phyloP scores from a whole-genome alignment of 1,140 invertebrate genomes.

The Meloidogyne floridensis region DNA sequence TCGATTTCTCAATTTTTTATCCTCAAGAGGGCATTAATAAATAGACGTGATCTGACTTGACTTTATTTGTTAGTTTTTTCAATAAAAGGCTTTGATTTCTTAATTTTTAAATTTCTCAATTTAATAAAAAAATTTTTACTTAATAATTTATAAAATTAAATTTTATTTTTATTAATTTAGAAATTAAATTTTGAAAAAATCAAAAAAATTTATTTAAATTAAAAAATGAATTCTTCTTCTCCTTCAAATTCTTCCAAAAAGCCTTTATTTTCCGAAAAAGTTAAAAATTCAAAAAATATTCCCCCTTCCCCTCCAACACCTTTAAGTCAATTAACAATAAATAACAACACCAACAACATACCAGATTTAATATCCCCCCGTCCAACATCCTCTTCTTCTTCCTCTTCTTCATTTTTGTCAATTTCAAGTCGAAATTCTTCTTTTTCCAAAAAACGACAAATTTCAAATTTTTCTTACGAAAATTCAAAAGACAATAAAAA shows the following conservation, averaged over 20 bases:
- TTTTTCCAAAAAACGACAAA: constrained; percentile 9
- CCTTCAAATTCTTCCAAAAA: not conserved
- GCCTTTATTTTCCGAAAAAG: not conserved
- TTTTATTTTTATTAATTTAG: too few relatives aligned
- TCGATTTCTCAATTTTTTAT: too few relatives aligned
- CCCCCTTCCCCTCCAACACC: not conserved
- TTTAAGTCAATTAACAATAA: not conserved
- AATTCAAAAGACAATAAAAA: not conserved
- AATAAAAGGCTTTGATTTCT: too few relatives aligned
- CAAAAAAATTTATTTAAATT: too few relatives aligned
- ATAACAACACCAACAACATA: not conserved
- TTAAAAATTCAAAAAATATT: not conserved
- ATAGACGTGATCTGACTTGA: too few relatives aligned
- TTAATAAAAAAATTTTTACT: too few relatives aligned
- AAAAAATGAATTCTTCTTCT: too few relatives aligned
- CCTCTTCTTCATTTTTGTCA: not conserved
- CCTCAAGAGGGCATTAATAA: too few relatives aligned
- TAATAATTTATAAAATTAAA: too few relatives aligned
- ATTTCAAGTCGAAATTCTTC: not conserved
- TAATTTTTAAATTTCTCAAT: too few relatives aligned
- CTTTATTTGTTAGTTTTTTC: too few relatives aligned
- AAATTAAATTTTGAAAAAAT: too few relatives aligned
- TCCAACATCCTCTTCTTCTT: not conserved
- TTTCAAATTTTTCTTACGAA: not conserved
- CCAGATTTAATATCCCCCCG: not conserved